These are phyloP conservation scores for Ptychobarbus kaznakovi DNA, from an alignment of 2,797 vertebrate genomes.

Conservation along the genomic window DNA sequence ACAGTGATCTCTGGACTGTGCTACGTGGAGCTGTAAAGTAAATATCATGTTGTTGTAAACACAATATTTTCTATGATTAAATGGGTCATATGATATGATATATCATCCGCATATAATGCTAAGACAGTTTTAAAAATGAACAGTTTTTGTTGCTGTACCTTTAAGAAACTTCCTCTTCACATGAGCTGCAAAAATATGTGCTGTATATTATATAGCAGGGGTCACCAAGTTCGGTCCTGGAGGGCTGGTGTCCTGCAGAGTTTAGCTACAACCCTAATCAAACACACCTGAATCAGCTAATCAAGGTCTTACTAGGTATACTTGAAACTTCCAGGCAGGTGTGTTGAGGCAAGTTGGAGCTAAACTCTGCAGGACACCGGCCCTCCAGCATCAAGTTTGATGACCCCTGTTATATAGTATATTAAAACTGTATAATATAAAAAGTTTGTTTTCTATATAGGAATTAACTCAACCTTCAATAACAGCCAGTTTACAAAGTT, in stretches of 20 bases:
- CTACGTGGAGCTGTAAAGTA: neutral
- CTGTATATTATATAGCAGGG: neutral
- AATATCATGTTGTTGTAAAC: neutral
- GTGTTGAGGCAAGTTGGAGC: too few species aligned
- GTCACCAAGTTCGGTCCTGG: too few species aligned
- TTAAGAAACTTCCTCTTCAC: neutral
- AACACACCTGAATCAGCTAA: too few species aligned
- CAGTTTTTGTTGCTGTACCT: neutral
- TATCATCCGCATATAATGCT: neutral
- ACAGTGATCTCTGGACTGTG: conserved; percentile 30
- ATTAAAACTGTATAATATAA: neutral
- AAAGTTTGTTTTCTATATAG: neutral
- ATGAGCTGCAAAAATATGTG: neutral
- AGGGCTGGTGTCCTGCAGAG: too few species aligned
- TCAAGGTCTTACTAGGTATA: too few species aligned
- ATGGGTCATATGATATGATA: neutral
- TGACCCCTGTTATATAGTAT: neutral
- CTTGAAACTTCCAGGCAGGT: too few species aligned
- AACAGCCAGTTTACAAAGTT: neutral
- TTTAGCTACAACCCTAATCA: too few species aligned
- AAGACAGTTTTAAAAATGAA: neutral
- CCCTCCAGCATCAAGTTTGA: too few species aligned
- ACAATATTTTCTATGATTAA: neutral
- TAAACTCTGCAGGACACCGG: too few species aligned
- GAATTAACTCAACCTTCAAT: neutral